These are phyloP conservation scores for Onychomys leucogaster DNA, from an alignment of 2,797 vertebrate species.

Conservation along the genomic window DNA sequence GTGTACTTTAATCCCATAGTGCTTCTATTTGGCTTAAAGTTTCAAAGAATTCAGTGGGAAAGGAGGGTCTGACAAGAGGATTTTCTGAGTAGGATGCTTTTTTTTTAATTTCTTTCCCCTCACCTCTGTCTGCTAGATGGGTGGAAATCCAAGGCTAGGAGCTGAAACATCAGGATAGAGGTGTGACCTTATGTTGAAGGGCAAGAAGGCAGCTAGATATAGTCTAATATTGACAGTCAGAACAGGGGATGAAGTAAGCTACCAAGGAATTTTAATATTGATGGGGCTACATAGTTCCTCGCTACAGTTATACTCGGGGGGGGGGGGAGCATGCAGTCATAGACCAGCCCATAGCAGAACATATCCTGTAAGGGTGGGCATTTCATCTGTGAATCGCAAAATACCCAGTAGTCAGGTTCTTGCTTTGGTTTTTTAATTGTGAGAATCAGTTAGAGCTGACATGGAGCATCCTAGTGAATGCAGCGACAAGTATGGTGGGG, in stretches of 20 bases:
- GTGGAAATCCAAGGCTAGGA: neutral
- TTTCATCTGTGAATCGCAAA: neutral
- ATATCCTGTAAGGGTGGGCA: neutral
- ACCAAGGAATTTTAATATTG: neutral
- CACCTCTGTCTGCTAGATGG: neutral
- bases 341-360: neutral
- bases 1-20: neutral
- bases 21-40: slow-evolving; percentile 43
- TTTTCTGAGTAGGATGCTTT: neutral
- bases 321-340: neutral
- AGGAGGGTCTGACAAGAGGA: neutral
- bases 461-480: neutral
- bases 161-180: slow-evolving; percentile 10
- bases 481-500: neutral
- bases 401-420: neutral
- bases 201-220: neutral
- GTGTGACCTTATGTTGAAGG: neutral
- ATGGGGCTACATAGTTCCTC: neutral
- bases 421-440: neutral
- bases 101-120: neutral
- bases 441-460: neutral
- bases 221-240: neutral
- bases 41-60: neutral
- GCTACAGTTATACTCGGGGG: neutral
- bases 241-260: neutral